Evolutionary conservation across 2,113 vertebrate genomes (phyloP), one percentile per base, ranked within the genome.

Genomic region (Gavia stellata): DNA sequence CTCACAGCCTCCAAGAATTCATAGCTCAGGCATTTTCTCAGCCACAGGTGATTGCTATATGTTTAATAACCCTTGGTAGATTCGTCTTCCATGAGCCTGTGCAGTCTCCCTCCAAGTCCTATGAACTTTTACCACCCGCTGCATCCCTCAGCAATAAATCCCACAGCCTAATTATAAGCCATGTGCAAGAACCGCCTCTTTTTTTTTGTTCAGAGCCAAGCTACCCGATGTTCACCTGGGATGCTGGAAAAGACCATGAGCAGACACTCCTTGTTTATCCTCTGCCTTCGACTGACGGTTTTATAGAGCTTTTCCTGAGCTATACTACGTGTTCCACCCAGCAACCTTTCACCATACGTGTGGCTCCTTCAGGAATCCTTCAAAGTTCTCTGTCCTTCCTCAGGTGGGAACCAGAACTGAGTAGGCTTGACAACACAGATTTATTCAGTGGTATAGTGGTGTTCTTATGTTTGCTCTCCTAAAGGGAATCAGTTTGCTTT

Each of bases 111-210:
- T 56, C 56, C 0, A 1, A 72, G 49, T 68, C 29, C 34, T 63
- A 4, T 38, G 44, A 75, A 72, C 20, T 80, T 90, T 63, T 55
- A 38, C 49, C 58, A 55, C 14, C 7, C 0, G 0, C 49, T 0
- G 0, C 9, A 4, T 40, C 50, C 36, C 2, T 4, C 58, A 80
- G 53, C 62, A 92, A 92, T 58, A 92, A 90, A 72, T 73, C 49
- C 47, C 53, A 68, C 9, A 17, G 36, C 24, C 36, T 40, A 44
- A 86, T 88, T 65, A 72, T 20, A 77, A 52, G 14, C 14, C n/a
- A 34, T 7, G 33, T 80, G 23, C 44, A 86, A 80, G 62, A 88
- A 65, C 17, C 9, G 17, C 25, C 3, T 61, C 33, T 40, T 52
- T 28, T 56, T 4, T 56, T 44, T 34, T 58, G 38, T 26, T 70